phyloP scores from a whole-genome alignment of 2,797 vertebrate genomes.

The Enteromius trimaculatus region DNA sequence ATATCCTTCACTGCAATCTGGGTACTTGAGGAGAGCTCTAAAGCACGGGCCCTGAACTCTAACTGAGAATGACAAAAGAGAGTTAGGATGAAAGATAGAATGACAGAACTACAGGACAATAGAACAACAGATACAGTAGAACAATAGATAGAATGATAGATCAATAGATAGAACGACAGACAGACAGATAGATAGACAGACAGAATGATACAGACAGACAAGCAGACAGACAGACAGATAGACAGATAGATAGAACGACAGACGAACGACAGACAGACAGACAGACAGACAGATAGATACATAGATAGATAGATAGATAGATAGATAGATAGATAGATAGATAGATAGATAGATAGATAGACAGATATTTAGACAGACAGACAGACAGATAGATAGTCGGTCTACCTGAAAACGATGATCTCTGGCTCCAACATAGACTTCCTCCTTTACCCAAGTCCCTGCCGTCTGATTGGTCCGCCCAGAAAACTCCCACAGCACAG shows the following conservation, averaged over 20 bases:
- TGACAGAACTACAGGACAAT: no score
- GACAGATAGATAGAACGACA: no score
- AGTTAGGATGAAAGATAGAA: background rate
- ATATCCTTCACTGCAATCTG: conserved; percentile 75
- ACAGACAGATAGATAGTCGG: background rate
- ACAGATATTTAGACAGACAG: background rate
- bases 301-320: no score
- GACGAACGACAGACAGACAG: no score
- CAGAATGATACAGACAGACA: no score
- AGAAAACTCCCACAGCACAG: conserved; percentile 74
- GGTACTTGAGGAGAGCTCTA: conserved; percentile 40
- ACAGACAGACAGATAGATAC: no score
- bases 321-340: no score
- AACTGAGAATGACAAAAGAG: conserved; percentile 63
- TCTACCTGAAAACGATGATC: conserved; percentile 77
- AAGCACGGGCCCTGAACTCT: conserved; percentile 70
- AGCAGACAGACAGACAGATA: no score
- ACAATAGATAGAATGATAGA: no score
- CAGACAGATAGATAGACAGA: no score
- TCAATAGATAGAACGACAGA: no score
- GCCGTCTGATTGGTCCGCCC: conserved; percentile 67
- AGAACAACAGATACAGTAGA: background rate
- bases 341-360: no score
- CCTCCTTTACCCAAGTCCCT: conserved; percentile 62
- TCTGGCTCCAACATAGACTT: conserved; percentile 71